Conservation (phyloP, 1,140 invertebrate species). For the Drosophila leontia region DNA sequence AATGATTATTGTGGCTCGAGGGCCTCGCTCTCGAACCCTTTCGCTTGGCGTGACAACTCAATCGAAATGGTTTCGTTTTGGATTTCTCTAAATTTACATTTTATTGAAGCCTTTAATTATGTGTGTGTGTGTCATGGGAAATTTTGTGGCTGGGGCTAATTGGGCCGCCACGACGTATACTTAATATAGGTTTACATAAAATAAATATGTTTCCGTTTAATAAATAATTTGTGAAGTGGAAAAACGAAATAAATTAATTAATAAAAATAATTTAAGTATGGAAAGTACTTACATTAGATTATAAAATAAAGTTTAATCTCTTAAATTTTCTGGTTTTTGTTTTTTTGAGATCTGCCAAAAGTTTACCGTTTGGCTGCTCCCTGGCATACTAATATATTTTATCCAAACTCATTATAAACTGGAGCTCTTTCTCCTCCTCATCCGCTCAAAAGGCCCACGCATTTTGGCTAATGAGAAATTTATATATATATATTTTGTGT, state of each 20-base stretch:
- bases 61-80: conserved; percentile 34
- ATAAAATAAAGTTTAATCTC: neutral
- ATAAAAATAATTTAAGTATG: neutral
- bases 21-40: conserved; percentile 6
- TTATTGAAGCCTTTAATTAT: conserved; percentile 38
- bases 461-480: conserved; percentile 52
- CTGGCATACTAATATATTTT: conserved; percentile 42
- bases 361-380: conserved; percentile 22
- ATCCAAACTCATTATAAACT: conserved; percentile 47
- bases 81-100: conserved; percentile 39
- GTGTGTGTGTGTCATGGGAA: conserved; percentile 15
- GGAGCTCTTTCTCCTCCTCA: conserved; percentile 10
- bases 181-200: conserved; percentile 4
- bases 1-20: conserved; percentile 44
- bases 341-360: too few relatives aligned
- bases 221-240: conserved; percentile 14
- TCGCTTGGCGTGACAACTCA: conserved; percentile 52
- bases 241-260: conserved; percentile 5
- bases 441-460: conserved; percentile 21
- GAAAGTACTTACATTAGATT: neutral
- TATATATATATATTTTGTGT: conserved; percentile 28
- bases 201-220: neutral
- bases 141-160: conserved; percentile 1
- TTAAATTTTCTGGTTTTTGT: too few relatives aligned
- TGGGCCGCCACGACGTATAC: conserved; percentile 20